A percentile compares a stretch with the other conserved stretches of the same genome.
These are phyloP conservation scores for Brachionus plicatilis DNA, from an alignment of 1,140 invertebrate genomes.

Conservation along the genomic window DNA sequence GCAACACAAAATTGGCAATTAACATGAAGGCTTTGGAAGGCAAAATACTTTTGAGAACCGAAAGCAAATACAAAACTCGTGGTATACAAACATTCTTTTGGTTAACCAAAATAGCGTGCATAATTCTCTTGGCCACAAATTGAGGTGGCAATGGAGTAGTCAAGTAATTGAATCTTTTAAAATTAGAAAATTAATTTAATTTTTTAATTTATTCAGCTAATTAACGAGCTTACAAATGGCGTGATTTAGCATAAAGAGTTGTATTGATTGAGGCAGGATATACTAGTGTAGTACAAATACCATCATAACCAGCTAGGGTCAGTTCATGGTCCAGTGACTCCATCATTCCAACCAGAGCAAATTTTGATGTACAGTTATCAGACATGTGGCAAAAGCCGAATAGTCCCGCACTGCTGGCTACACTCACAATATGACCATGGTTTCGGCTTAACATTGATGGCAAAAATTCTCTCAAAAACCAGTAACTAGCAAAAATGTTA, in stretches of 20 bases:
- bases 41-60: slow-evolving; percentile 25
- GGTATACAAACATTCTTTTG: slow-evolving; percentile 40
- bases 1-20: slow-evolving; percentile 35
- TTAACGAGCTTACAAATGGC: neutral
- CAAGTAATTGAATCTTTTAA: slow-evolving; percentile 17
- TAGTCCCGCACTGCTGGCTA: slow-evolving; percentile 83
- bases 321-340: slow-evolving; percentile 36
- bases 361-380: slow-evolving; percentile 40
- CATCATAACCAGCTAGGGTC: slow-evolving; percentile 35
- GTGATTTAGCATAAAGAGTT: slow-evolving; percentile 29
- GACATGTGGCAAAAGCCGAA: slow-evolving; percentile 44
- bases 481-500: slow-evolving; percentile 32
- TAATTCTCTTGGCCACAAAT: slow-evolving; percentile 17
- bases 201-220: no score
- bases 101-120: slow-evolving; percentile 37
- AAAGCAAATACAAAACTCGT: slow-evolving; percentile 16
- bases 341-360: slow-evolving; percentile 33
- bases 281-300: slow-evolving; percentile 25
- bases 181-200: neutral
- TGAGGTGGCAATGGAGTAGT: neutral
- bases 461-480: slow-evolving; percentile 66
- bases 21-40: slow-evolving; percentile 38
- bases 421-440: slow-evolving; percentile 86
- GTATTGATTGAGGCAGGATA: slow-evolving; percentile 37
- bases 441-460: slow-evolving; percentile 73